Conservation (phyloP, 2,797 vertebrate genomes). For the Sebastiscus tertius region DNA sequence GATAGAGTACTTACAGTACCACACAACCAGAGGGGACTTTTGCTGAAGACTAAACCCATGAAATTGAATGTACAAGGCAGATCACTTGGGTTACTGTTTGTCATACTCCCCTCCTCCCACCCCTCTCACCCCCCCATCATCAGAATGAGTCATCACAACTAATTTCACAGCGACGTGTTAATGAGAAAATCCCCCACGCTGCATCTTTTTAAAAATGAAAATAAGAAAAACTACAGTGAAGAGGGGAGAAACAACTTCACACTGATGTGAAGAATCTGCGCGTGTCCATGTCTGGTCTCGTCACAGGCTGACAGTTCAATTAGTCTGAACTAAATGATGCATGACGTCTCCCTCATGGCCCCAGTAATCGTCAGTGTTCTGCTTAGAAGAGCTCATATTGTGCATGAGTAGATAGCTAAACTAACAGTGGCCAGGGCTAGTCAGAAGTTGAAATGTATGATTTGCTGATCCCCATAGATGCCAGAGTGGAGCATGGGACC, state of each 20-base stretch:
- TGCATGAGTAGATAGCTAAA: slow-evolving; percentile 69
- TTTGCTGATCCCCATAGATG: slow-evolving; percentile 61
- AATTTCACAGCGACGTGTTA: slow-evolving; percentile 54
- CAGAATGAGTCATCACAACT: slow-evolving; percentile 60
- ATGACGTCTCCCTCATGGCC: slow-evolving; percentile 68
- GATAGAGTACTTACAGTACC: slow-evolving; percentile 20
- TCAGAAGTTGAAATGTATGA: slow-evolving; percentile 55
- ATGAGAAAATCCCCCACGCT: slow-evolving; percentile 46
- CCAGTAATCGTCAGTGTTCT: slow-evolving; percentile 71
- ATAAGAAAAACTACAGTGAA: slow-evolving; percentile 21
- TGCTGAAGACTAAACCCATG: slow-evolving; percentile 42
- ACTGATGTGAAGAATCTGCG: slow-evolving; percentile 49
- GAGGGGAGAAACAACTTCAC: not conserved
- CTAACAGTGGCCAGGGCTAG: slow-evolving; percentile 54
- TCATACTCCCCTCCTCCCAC: not conserved
- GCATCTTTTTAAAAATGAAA: slow-evolving; percentile 20
- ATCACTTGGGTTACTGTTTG: slow-evolving; percentile 48
- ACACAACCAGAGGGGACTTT: slow-evolving; percentile 29
- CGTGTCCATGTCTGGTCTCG: slow-evolving; percentile 61
- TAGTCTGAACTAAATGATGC: slow-evolving; percentile 76
- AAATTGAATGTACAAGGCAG: slow-evolving; percentile 57
- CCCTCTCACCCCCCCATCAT: not conserved
- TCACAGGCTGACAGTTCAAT: slow-evolving; percentile 79
- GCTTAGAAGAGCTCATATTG: slow-evolving; percentile 75
- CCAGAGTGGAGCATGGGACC: slow-evolving; percentile 42